Evolutionary conservation across 1,140 invertebrate species (phyloP), one percentile per base, ranked within the genome.

Genomic region (Caerostris extrusa): DNA sequence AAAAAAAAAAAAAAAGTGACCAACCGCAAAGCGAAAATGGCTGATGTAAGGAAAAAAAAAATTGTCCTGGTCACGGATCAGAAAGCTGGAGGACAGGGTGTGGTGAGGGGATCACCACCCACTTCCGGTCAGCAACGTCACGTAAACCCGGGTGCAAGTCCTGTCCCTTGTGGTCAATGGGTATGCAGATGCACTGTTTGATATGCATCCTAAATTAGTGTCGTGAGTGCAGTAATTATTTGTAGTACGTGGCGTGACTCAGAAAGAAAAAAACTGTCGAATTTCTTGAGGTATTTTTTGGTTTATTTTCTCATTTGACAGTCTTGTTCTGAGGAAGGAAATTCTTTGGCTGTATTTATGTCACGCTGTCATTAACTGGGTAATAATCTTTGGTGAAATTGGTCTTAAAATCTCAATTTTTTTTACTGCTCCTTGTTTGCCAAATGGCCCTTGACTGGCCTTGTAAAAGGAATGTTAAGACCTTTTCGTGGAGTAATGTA

Each of bases 101-200:
- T 92, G 90, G 90, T 85, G 58, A 85, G 57, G 60, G 17, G 60
- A 85, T 92, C 53, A 19, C 60, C 90, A 77, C 90, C 90, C 90
- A 92, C 50, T 85, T 85, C 90, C 90, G 90, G 61, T 53, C 56
- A 64, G 7, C 17, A 17, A 69, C 8, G 87, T 71, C 87, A 89
- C 87, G 87, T 89, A 89, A 69, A 53, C n/a, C 50, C 12, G 64
- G 64, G 87, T 57, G 87, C 64, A 7, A 64, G 10, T 55, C 55
- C 53, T n/a, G 34, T 10, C 64, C 64, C 87, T 19, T 53, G 57
- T 6, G 50, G 17, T 81, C 56, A 17, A 56, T 69, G 10, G 19
- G 53, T 60, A 81, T 60, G 67, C 50, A 89, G 61, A 89, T 87
- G 87, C 55, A 56, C 57, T 71, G 64, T 71, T 89, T 89, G 87